Evolutionary conservation across 2,797 vertebrate genomes (phyloP).

Genomic region (Labroides dimidiatus): DNA sequence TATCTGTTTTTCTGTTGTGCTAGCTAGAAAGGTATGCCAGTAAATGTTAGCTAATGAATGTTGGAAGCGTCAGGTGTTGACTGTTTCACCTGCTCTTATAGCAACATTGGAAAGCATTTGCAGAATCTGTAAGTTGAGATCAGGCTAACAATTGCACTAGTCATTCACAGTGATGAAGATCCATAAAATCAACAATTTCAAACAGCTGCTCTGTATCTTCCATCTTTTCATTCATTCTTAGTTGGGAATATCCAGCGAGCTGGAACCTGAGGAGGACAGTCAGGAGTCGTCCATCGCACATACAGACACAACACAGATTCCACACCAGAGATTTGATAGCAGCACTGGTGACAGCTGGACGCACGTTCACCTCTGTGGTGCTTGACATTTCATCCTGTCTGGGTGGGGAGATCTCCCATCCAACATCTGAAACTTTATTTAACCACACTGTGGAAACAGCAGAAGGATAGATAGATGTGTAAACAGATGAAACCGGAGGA

Average conservation of each 20-base stretch:
- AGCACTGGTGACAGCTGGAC: conserved; percentile 32
- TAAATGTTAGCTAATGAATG: no score
- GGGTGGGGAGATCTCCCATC: conserved; percentile 14
- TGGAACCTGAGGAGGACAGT: conserved; percentile 2
- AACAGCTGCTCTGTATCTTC: background rate
- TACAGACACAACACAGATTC: conserved; percentile 14
- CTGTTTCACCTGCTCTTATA: no score
- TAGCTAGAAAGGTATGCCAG: no score
- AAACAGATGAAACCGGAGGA: conserved; percentile 57
- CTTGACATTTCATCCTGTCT: conserved; percentile 20
- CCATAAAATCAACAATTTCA: background rate
- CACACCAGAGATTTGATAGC: conserved; percentile 11
- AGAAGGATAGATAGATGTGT: conserved; percentile 14
- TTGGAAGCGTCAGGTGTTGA: no score
- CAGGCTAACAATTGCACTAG: no score
- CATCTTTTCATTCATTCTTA: background rate
- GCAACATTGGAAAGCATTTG: no score
- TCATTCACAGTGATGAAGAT: background rate
- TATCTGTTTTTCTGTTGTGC: no score
- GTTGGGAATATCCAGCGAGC: background rate
- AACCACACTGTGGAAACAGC: conserved; percentile 14
- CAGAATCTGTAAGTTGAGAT: no score
- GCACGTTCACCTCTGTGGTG: conserved; percentile 3
- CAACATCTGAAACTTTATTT: conserved; percentile 42
- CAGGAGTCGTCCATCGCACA: conserved; percentile 12